Conservation (phyloP, 2,888 invertebrate species). For the Drosophila buzzatii region DNA sequence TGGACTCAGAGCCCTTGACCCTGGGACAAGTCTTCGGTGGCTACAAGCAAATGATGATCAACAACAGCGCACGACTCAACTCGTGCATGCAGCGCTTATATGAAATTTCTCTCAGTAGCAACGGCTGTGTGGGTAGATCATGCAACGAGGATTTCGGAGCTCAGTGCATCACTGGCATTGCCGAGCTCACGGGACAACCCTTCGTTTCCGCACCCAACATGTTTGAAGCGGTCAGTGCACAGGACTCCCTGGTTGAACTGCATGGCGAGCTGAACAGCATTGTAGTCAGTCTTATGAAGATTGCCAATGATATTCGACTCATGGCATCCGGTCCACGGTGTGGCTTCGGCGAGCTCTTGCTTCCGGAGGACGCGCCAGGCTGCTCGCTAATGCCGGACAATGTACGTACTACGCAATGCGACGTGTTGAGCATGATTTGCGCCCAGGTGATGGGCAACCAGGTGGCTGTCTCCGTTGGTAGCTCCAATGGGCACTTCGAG, state of each 20-base stretch:
- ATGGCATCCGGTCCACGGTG: conserved; percentile 98
- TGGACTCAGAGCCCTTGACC: conserved; percentile 97
- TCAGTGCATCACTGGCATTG: conserved; percentile 92
- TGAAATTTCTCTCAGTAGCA: conserved; percentile 96
- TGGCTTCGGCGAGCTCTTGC: conserved; percentile 94
- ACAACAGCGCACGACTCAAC: conserved; percentile 92
- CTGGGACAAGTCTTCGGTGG: conserved; percentile 98
- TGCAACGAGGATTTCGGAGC: conserved; percentile 96
- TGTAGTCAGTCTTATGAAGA: conserved; percentile 97
- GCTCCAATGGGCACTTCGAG: conserved; percentile 98
- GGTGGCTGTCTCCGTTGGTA: conserved; percentile 95
- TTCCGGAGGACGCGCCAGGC: conserved; percentile 99
- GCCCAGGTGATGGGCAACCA: conserved; percentile 99
- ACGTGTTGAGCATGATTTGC: conserved; percentile 97
- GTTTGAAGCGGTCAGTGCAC: conserved; percentile 98
- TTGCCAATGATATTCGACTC: conserved; percentile 95
- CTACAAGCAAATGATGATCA: conserved; percentile 93
- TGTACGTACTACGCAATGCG: conserved; percentile 99
- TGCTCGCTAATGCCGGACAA: conserved; percentile 99
- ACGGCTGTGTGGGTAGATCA: conserved; percentile 97
- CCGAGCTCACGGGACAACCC: conserved; percentile 92
- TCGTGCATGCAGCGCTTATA: conserved; percentile 93
- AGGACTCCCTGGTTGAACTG: conserved; percentile 97
- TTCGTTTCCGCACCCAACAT: conserved; percentile 97
- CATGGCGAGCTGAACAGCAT: conserved; percentile 96